Evolutionary conservation across 1,140 invertebrate species (phyloP).

Genomic region (Cherax destructor): DNA sequence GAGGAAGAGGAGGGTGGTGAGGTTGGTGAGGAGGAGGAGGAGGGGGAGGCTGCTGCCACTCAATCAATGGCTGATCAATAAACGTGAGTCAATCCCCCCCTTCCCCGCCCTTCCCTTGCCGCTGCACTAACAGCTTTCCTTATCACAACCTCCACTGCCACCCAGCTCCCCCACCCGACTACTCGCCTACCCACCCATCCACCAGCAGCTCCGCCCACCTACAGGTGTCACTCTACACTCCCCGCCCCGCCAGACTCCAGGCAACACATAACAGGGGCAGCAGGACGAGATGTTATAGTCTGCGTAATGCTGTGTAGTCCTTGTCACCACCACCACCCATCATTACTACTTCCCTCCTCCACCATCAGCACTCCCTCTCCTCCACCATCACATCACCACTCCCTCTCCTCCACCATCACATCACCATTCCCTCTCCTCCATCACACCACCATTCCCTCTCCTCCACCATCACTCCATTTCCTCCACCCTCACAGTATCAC

Average conservation of each 20-base stretch:
- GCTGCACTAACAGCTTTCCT: neutral
- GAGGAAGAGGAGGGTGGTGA: no score
- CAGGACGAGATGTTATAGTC: no score
- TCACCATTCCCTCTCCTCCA: neutral
- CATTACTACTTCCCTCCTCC: neutral
- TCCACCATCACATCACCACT: neutral
- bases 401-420: neutral
- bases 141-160: neutral
- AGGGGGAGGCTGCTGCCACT: neutral
- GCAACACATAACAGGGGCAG: no score
- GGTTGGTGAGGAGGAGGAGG: neutral
- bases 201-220: no score
- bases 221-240: neutral
- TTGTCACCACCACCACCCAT: neutral
- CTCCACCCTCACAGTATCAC: neutral
- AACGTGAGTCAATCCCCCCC: neutral
- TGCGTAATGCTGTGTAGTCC: no score
- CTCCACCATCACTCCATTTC: neutral
- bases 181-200: no score
- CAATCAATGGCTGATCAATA: constrained; percentile 3
- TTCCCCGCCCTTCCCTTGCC: no score
- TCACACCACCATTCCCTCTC: neutral
- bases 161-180: neutral
- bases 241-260: no score
- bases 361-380: neutral